A percentile compares a stretch with the other conserved stretches of the same genome.
Conservation (phyloP, 1,140 invertebrate species). For the Zeugodacus cucurbitae region DNA sequence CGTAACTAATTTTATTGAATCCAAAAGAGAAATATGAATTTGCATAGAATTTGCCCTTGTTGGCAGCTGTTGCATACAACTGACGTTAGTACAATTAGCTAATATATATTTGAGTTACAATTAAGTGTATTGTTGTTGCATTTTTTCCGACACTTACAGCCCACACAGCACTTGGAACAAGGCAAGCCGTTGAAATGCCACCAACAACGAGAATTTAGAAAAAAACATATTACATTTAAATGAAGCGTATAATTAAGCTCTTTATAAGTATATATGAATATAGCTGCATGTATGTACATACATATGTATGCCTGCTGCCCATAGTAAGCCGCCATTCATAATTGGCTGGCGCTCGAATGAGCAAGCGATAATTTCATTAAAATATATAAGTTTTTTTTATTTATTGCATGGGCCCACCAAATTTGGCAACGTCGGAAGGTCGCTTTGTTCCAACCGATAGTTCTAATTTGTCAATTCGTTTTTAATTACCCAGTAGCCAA, state of each 20-base stretch:
- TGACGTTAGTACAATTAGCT: background rate
- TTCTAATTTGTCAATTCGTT: background rate
- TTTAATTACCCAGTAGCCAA: background rate
- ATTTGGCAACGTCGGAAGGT: slow-evolving; percentile 21
- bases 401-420: background rate
- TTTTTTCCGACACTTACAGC: background rate
- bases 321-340: background rate
- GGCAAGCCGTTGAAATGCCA: slow-evolving; percentile 12
- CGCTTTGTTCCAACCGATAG: background rate
- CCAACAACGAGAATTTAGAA: background rate
- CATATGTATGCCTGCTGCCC: background rate
- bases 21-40: background rate
- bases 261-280: background rate
- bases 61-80: slow-evolving; percentile 22
- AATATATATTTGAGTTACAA: background rate
- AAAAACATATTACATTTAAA: background rate
- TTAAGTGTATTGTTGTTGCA: background rate
- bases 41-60: slow-evolving; percentile 6
- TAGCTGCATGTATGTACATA: background rate
- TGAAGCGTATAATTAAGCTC: background rate
- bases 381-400: background rate
- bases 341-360: background rate
- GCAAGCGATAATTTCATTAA: background rate
- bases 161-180: background rate
- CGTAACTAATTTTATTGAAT: background rate